Conservation (phyloP, 2,888 invertebrate genomes). For the Drosophila testacea region DNA sequence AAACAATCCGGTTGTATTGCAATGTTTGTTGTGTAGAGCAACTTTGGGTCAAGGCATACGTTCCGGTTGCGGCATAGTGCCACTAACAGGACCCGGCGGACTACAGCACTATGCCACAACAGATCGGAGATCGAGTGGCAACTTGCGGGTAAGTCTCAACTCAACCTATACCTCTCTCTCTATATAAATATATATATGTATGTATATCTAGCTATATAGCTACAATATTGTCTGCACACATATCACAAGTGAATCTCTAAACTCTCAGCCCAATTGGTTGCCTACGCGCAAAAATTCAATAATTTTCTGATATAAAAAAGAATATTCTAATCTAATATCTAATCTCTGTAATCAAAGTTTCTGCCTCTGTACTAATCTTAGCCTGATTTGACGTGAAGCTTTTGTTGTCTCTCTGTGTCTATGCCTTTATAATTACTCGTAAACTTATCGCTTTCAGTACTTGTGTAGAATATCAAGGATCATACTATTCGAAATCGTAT, state of each 20-base stretch:
- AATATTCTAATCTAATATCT: constrained; percentile 1
- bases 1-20: constrained; percentile 74
- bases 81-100: constrained; percentile 85
- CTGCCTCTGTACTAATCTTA: constrained; percentile 52
- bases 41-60: constrained; percentile 86
- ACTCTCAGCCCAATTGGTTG: constrained; percentile 40
- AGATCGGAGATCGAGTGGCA: constrained; percentile 85
- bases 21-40: constrained; percentile 84
- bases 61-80: constrained; percentile 85
- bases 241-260: constrained; percentile 26
- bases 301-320: neutral
- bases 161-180: too few relatives aligned
- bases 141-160: constrained; percentile 83
- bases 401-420: constrained; percentile 79
- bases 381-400: constrained; percentile 83
- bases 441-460: constrained; percentile 38
- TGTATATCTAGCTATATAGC: constrained; percentile 21
- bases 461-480: constrained; percentile 45
- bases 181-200: constrained; percentile 2
- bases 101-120: constrained; percentile 85
- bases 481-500: constrained; percentile 5
- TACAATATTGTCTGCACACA: constrained; percentile 48
- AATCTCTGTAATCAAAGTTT: constrained; percentile 30
- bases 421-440: constrained; percentile 36
- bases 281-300: constrained; percentile 22